These are phyloP conservation scores for Smutsia gigantea DNA, from an alignment of 2,797 vertebrate species.

Conservation along the genomic window DNA sequence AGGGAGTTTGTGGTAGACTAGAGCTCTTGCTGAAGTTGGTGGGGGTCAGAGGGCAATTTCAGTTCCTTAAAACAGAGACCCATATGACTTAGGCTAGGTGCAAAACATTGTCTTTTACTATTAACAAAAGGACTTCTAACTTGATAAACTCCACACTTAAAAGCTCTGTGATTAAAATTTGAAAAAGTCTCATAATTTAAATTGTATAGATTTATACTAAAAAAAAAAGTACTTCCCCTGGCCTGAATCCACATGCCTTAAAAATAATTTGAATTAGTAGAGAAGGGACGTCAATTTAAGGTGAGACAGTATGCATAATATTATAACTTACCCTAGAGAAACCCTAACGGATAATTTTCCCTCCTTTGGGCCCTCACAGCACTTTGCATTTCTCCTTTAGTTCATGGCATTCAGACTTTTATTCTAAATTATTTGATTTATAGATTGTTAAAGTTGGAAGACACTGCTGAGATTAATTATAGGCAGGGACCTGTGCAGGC, in stretches of 20 bases:
- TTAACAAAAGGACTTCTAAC: not conserved
- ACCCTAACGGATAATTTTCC: not conserved
- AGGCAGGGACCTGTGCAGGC: not conserved
- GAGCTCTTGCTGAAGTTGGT: not conserved
- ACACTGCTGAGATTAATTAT: not conserved
- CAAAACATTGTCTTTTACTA: not conserved
- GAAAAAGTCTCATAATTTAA: slow-evolving; percentile 34
- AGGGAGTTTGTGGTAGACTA: not conserved
- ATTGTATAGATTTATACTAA: not conserved
- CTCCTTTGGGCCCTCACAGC: not conserved
- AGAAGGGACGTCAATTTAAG: not conserved
- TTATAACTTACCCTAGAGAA: not conserved
- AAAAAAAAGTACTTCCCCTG: not conserved
- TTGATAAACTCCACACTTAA: not conserved
- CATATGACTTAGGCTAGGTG: not conserved
- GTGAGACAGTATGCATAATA: not conserved
- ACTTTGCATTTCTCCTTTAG: not conserved
- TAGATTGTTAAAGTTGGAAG: not conserved
- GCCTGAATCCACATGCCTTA: not conserved
- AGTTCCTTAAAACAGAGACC: not conserved
- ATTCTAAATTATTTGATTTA: not conserved
- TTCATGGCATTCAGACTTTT: not conserved
- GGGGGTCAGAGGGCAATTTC: not conserved
- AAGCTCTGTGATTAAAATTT: not conserved
- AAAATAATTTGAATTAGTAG: not conserved